Conservation (phyloP, 2,888 invertebrate species). For the Lasioglossum figueresi region DNA sequence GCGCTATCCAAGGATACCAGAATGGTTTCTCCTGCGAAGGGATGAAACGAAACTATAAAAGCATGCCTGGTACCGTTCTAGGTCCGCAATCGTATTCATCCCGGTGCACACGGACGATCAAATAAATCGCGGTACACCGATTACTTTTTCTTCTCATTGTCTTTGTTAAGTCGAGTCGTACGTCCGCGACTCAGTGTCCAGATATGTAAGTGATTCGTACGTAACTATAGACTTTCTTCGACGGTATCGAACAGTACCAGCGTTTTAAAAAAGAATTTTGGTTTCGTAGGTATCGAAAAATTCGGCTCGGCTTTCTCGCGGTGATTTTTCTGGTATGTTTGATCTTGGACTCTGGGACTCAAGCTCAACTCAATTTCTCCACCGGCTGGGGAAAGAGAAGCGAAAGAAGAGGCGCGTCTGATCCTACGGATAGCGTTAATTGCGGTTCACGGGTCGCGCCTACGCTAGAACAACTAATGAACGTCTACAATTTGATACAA, state of each 20-base stretch:
- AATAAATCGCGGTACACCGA: background rate
- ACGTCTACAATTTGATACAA: constrained; percentile 74
- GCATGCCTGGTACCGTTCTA: background rate
- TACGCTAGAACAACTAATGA: constrained; percentile 71
- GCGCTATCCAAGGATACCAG: constrained; percentile 3
- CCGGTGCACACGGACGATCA: background rate
- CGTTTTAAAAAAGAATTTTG: background rate
- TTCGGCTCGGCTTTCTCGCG: constrained; percentile 50
- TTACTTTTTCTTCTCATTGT: background rate
- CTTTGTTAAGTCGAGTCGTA: background rate
- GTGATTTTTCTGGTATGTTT: constrained; percentile 62
- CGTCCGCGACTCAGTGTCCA: background rate
- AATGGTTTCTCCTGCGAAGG: constrained; percentile 32
- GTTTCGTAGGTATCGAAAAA: constrained; percentile 61
- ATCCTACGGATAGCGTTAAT: constrained; percentile 18
- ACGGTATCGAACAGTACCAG: background rate
- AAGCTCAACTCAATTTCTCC: constrained; percentile 78
- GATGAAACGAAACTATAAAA: constrained; percentile 62
- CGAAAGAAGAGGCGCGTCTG: constrained; percentile 56
- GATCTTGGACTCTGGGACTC: constrained; percentile 49
- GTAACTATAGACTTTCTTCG: background rate
- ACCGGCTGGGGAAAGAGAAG: constrained; percentile 80
- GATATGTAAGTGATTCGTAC: background rate
- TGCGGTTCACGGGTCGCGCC: constrained; percentile 63
- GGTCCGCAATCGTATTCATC: constrained; percentile 36